phyloP scores from a whole-genome alignment of 2,888 invertebrate genomes.

The Ophioninae sp. region DNA sequence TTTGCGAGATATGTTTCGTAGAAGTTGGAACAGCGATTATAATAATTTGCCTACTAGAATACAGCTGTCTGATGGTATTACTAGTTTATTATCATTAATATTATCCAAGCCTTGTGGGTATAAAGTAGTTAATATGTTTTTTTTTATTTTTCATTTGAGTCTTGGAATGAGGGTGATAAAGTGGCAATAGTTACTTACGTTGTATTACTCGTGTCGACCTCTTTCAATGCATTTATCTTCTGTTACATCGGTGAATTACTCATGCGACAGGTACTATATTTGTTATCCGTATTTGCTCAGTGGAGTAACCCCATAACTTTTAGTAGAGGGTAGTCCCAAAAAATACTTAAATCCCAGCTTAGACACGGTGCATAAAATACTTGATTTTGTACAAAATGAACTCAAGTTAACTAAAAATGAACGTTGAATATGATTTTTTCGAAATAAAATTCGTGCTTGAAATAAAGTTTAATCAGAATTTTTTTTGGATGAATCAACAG shows the following conservation, averaged over 20 bases:
- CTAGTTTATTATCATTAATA: background rate
- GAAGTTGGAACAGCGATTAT: slow-evolving; percentile 75
- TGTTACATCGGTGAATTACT: slow-evolving; percentile 53
- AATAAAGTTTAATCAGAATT: no score
- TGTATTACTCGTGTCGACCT: slow-evolving; percentile 54
- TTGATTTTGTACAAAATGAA: no score
- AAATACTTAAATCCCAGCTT: background rate
- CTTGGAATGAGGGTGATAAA: slow-evolving; percentile 62
- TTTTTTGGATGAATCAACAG: no score
- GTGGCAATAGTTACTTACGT: slow-evolving; percentile 59
- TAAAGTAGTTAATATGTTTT: background rate
- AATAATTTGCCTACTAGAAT: slow-evolving; percentile 75
- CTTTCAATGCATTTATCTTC: slow-evolving; percentile 63
- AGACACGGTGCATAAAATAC: background rate
- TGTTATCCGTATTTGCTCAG: background rate
- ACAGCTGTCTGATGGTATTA: slow-evolving; percentile 73
- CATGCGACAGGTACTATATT: slow-evolving; percentile 35
- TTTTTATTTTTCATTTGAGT: slow-evolving; percentile 49
- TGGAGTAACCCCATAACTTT: background rate
- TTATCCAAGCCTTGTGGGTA: background rate
- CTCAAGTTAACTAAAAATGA: background rate
- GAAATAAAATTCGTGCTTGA: background rate
- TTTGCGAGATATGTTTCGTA: slow-evolving; percentile 73
- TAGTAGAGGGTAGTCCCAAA: background rate
- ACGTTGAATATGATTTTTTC: background rate